These are phyloP conservation scores for Dendropsophus ebraccatus DNA, from an alignment of 2,113 vertebrate species.

Conservation along the genomic window DNA sequence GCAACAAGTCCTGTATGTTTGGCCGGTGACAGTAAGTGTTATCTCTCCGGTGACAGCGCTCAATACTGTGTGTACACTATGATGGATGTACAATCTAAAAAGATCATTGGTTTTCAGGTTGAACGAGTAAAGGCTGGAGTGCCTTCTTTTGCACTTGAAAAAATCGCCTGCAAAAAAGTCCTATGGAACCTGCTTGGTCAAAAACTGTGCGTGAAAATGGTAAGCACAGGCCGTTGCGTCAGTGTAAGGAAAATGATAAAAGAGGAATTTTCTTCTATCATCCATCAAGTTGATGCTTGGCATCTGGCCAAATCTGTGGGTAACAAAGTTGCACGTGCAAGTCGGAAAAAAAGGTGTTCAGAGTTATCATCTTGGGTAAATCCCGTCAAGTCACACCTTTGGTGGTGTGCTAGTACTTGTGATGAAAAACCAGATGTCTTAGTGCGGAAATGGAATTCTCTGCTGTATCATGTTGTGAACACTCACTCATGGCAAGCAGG, in stretches of 20 bases:
- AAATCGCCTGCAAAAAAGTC: not conserved
- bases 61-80: not conserved
- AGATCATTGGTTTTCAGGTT: not conserved
- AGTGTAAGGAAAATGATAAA: not conserved
- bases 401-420: not conserved
- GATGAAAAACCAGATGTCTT: not conserved
- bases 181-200: not conserved
- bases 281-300: not conserved
- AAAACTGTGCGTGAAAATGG: not conserved
- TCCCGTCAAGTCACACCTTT: not conserved
- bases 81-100: slow-evolving; percentile 4
- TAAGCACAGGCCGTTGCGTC: not conserved
- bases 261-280: not conserved
- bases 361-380: not conserved
- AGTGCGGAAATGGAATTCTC: slow-evolving; percentile 13
- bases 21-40: not conserved
- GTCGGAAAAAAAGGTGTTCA: slow-evolving; percentile 1
- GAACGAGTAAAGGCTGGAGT: not conserved
- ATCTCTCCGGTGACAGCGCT: not conserved
- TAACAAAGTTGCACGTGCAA: not conserved
- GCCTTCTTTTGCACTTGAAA: not conserved
- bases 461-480: not conserved
- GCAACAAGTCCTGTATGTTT: not conserved
- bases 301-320: not conserved
- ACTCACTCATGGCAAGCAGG: not conserved